Conservation (phyloP, 2,797 vertebrate species). For the Bovichtus diacanthus region DNA sequence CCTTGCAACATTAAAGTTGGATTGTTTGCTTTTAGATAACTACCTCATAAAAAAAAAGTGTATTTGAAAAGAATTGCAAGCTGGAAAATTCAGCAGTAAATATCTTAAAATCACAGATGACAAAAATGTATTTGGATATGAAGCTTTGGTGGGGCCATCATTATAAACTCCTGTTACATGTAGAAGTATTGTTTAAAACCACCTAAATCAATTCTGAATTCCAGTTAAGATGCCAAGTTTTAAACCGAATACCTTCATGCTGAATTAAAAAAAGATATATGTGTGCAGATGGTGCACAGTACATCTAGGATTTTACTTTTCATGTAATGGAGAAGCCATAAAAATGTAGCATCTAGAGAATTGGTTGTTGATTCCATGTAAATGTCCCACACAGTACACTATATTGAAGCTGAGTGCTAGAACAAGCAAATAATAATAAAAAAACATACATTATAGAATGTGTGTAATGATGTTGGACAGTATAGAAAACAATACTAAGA, state of each 20-base stretch:
- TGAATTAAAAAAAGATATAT: conserved; percentile 1
- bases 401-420: neutral
- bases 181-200: neutral
- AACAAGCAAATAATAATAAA: neutral
- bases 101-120: conserved; percentile 1
- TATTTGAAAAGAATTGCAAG: neutral
- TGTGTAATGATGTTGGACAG: neutral
- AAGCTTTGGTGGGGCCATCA: neutral
- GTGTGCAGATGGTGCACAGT: neutral
- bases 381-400: neutral
- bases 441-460: neutral
- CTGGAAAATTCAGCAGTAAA: conserved; percentile 2
- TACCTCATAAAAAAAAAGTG: neutral
- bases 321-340: neutral
- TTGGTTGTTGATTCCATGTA: neutral
- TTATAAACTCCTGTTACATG: neutral
- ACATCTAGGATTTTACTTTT: neutral
- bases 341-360: neutral
- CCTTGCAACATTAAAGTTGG: conserved; percentile 19
- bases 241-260: neutral
- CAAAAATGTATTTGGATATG: neutral
- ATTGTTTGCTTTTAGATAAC: conserved; percentile 40
- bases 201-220: neutral
- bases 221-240: neutral
- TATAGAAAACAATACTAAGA: too few species aligned